phyloP scores from a whole-genome alignment of 2,797 vertebrate genomes.

The Lutra lutra region DNA sequence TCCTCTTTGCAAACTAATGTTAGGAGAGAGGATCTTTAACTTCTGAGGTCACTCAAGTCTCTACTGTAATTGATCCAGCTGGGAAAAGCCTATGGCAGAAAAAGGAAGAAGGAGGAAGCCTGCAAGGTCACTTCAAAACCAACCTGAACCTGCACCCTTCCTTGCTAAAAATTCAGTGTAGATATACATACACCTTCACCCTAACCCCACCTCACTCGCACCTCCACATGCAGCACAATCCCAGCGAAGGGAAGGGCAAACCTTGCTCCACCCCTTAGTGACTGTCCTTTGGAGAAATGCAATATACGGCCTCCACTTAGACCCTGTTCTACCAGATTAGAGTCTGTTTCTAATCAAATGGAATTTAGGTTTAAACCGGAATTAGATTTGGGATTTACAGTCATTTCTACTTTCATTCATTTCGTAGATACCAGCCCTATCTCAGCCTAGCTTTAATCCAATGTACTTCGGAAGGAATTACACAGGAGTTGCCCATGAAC shows the following conservation, averaged over 20 bases:
- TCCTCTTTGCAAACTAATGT: constrained; percentile 70
- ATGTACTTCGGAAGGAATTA: constrained; percentile 34
- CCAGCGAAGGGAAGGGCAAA: background rate
- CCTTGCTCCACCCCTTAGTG: no score
- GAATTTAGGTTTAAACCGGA: constrained; percentile 55
- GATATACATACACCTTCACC: rapidly evolving
- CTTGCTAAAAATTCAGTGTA: background rate
- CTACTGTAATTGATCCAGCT: constrained; percentile 47
- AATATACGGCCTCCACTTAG: background rate
- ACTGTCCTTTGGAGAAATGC: background rate
- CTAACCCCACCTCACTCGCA: rapidly evolving
- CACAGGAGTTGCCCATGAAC: background rate
- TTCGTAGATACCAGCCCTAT: constrained; percentile 23
- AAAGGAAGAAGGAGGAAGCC: background rate
- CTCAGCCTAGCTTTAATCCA: background rate
- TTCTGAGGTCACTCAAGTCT: background rate
- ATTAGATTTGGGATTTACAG: constrained; percentile 51
- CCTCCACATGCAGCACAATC: background rate
- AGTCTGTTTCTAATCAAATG: constrained; percentile 56
- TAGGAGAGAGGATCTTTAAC: constrained; percentile 49
- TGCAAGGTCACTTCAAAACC: constrained; percentile 13
- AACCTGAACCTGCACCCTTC: background rate
- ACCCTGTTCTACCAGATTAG: background rate
- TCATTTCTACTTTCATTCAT: constrained; percentile 45
- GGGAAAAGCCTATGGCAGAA: constrained; percentile 52